Base-by-base conservation (phyloP, 2,797 vertebrate species). In the Galagoides demidoff region DNA sequence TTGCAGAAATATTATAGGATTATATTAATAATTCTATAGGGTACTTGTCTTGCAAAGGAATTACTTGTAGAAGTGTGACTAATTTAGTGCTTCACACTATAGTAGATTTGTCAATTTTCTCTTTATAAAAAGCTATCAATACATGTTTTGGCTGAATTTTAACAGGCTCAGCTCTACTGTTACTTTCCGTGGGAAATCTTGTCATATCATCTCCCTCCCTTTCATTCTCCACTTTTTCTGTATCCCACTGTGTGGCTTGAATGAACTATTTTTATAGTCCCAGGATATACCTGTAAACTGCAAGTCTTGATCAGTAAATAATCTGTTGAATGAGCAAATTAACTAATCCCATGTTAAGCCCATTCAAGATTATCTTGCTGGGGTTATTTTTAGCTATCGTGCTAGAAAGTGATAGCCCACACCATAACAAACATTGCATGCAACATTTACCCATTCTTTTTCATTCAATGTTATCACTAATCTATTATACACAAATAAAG, bases 371-470 rank as follows among this genome's bases (percentile, higher is more conserved):
- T 52, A 92, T 82, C 73, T 83, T 25, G 61, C 92, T 83, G 61
- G 7, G 55, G 31, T 34, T 57, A 27, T 61, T 76, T 29, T 90
- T 57, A 57, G 39, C n/a, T 63, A 90, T 82, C 64, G 6, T 39
- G 59, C 73, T 7, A 74, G 73, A 77, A 55, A 85, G 14, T 0
- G 37, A 6, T 25, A 57, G 31, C 2, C 3, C 5, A 1, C 25
- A 5, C 68, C 45, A 3, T 14, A 43, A 37, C 1, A 12, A n/a
- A 19, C 16, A 1, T 2, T 0, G 13, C 3, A 7, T 1, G 2
- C 2, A 7, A 1, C 43, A 1, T 14, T 16, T 19, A 27, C 19
- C 34, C 39, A 7, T 29, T 11, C 10, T 22, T 23, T 25, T 23
- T 7, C 27, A 4, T 31, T 61, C 12, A 5, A 1, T 39, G 25